A percentile compares a stretch with the other conserved stretches of the same genome.
phyloP scores from a whole-genome alignment of 2,888 invertebrate species.

The Pyrocoelia pectoralis region DNA sequence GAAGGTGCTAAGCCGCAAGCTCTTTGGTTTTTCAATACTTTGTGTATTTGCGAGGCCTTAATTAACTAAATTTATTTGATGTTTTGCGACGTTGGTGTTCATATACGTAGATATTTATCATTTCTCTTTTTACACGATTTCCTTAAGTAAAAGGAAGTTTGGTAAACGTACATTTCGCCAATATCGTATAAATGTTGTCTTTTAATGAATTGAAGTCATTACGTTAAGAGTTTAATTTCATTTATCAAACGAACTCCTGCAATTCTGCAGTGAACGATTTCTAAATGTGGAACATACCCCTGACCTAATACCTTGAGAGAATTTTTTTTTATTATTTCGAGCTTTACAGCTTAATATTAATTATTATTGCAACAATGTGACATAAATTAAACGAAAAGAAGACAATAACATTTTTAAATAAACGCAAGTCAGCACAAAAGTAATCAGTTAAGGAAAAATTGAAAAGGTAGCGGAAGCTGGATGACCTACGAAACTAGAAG shows the following conservation, averaged over 20 bases:
- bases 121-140: not conserved
- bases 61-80: conserved; percentile 44
- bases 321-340: no score
- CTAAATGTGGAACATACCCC: not conserved
- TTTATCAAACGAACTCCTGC: conserved; percentile 14
- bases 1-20: not conserved
- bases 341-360: no score
- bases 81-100: conserved; percentile 35
- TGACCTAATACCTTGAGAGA: no score
- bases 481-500: no score
- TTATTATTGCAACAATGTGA: no score
- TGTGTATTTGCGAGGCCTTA: conserved; percentile 6
- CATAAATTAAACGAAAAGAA: no score
- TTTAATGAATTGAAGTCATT: conserved; percentile 19
- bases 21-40: not conserved
- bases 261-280: not conserved
- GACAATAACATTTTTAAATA: no score
- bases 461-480: no score
- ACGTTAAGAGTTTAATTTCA: conserved; percentile 17
- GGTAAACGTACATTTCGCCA: not conserved
- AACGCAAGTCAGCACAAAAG: no score
- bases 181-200: conserved; percentile 15
- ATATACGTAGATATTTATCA: conserved; percentile 1
- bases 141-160: not conserved
- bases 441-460: no score